Evolutionary conservation across 2,888 invertebrate genomes (phyloP).

Genomic region (Heliconius ismenius): DNA sequence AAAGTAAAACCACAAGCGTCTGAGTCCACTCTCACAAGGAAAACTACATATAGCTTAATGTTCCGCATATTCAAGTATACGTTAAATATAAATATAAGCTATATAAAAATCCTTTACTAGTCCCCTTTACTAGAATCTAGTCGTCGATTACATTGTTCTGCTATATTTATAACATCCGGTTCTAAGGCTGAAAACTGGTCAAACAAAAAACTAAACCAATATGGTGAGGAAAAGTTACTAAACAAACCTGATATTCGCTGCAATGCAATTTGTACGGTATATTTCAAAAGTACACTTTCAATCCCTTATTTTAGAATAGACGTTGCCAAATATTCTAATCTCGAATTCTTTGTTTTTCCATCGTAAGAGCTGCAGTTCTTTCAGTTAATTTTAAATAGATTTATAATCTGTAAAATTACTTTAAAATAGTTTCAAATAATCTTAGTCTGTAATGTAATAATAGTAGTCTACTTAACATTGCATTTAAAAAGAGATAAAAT

Average conservation of each 20-base stretch:
- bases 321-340: constrained; percentile 3
- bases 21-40: constrained; percentile 25
- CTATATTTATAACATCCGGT: constrained; percentile 38
- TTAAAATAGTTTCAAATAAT: background rate
- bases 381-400: constrained; percentile 7
- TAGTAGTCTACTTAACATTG: background rate
- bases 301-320: constrained; percentile 29
- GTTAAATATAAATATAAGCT: background rate
- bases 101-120: constrained; percentile 21
- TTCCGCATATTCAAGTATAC: constrained; percentile 12
- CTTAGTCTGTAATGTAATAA: background rate
- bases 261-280: constrained; percentile 39
- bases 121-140: background rate
- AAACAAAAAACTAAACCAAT: constrained; percentile 32
- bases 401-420: constrained; percentile 16
- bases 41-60: constrained; percentile 10
- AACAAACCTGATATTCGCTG: constrained; percentile 37
- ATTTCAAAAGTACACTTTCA: constrained; percentile 37
- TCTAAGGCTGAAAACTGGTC: constrained; percentile 39
- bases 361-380: background rate
- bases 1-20: constrained; percentile 26
- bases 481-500: background rate
- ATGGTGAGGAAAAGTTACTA: constrained; percentile 39
- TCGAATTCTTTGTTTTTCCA: background rate
- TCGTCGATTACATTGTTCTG: constrained; percentile 12